Percentiles rank a stretch among this genome's conserved stretches.
Conservation (phyloP, 2,113 vertebrate genomes). For the Drymodes brunneopygia region DNA sequence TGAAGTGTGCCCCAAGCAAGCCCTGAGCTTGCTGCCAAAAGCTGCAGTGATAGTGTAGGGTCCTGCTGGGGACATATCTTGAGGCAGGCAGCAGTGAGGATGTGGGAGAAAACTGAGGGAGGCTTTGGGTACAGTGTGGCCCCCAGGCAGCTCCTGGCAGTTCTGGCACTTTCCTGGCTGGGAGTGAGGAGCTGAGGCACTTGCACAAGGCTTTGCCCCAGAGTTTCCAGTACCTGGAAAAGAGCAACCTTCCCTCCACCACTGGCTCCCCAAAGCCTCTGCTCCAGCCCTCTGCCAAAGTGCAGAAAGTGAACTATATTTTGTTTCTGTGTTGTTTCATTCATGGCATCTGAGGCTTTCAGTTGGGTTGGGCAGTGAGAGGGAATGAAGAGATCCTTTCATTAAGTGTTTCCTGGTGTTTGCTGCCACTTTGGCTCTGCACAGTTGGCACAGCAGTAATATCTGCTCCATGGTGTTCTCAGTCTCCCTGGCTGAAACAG, state of each 20-base stretch:
- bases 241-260: fast-evolving
- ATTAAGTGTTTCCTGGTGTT: background rate
- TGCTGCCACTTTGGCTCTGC: background rate
- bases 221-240: background rate
- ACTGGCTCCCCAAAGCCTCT: background rate
- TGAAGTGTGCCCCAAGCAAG: background rate
- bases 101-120: background rate
- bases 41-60: fast-evolving
- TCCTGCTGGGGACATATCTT: fast-evolving
- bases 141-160: background rate
- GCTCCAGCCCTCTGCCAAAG: background rate
- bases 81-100: background rate
- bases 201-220: background rate
- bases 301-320: background rate
- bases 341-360: background rate
- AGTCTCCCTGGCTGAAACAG: background rate
- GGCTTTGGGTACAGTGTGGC: fast-evolving
- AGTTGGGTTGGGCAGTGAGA: background rate
- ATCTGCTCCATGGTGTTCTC: background rate
- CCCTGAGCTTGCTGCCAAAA: background rate
- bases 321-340: background rate
- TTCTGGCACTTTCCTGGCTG: fast-evolving
- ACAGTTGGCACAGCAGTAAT: background rate
- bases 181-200: background rate
- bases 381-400: background rate